Conservation (phyloP, 2,888 invertebrate genomes). For the Antheraea yamamai region DNA sequence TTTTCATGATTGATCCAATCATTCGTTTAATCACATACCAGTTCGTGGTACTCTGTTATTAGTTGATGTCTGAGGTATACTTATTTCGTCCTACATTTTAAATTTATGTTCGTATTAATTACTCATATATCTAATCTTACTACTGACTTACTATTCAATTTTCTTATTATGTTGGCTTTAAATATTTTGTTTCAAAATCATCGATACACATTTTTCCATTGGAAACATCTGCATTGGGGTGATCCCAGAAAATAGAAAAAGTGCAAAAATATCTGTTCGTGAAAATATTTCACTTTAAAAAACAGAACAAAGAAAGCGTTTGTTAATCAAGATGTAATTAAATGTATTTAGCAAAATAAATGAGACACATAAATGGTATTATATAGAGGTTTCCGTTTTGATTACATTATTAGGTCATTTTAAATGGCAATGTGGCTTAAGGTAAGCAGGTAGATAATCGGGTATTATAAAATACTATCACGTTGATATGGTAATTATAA, state of each 20-base stretch:
- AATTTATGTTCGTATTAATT: neutral
- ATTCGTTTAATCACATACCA: constrained; percentile 25
- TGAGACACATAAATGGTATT: neutral
- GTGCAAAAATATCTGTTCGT: neutral
- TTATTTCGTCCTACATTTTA: constrained; percentile 4
- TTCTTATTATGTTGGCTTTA: neutral
- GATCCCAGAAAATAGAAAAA: neutral
- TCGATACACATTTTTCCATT: neutral
- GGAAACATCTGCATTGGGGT: neutral
- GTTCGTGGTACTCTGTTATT: constrained; percentile 14
- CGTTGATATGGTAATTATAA: neutral
- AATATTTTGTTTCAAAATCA: neutral
- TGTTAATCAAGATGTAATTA: neutral
- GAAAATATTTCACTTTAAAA: neutral
- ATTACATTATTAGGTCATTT: neutral
- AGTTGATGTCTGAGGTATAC: neutral
- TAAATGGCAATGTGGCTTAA: neutral
- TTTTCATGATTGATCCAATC: constrained; percentile 46
- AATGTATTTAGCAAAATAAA: neutral
- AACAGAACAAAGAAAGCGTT: neutral
- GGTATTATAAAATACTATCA: neutral
- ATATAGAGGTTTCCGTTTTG: neutral
- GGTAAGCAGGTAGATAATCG: neutral
- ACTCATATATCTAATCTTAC: neutral
- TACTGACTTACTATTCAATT: neutral